A percentile compares a stretch with the other conserved stretches of the same genome.
Evolutionary conservation across 2,113 vertebrate species (phyloP).

Genomic region (Prionailurus viverrinus): DNA sequence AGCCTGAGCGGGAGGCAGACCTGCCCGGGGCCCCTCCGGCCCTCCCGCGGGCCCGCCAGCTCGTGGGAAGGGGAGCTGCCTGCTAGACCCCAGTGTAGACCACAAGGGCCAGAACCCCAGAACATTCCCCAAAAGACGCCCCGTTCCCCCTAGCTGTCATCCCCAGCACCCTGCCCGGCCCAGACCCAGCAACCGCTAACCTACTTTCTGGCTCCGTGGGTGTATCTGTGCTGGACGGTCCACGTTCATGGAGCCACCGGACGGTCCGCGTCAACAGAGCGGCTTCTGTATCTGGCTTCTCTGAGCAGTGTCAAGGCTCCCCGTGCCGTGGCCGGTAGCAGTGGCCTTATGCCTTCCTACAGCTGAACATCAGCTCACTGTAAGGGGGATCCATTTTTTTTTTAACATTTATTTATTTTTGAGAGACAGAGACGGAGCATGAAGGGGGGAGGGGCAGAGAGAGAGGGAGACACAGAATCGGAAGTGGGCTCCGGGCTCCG

Average conservation of each 20-base stretch:
- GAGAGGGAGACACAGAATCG: no score
- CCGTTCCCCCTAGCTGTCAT: rapidly evolving
- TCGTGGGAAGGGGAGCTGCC: rapidly evolving
- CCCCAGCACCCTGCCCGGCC: neutral
- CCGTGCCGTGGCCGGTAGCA: neutral
- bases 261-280: rapidly evolving
- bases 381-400: no score
- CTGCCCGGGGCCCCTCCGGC: no score
- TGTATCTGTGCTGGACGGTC: rapidly evolving
- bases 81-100: neutral
- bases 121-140: neutral
- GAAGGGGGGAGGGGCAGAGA: no score
- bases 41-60: neutral
- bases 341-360: rapidly evolving
- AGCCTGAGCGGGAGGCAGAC: neutral
- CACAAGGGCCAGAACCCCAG: no score
- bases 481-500: no score
- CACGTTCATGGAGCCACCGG: rapidly evolving
- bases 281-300: neutral
- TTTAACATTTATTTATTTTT: no score
- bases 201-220: neutral
- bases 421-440: no score
- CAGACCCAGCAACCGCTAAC: neutral
- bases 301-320: rapidly evolving
- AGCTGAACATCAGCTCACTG: neutral